A percentile compares a stretch with the other conserved stretches of the same genome.
Conservation (phyloP, 2,888 invertebrate species). For the Plagiodera versicolora region DNA sequence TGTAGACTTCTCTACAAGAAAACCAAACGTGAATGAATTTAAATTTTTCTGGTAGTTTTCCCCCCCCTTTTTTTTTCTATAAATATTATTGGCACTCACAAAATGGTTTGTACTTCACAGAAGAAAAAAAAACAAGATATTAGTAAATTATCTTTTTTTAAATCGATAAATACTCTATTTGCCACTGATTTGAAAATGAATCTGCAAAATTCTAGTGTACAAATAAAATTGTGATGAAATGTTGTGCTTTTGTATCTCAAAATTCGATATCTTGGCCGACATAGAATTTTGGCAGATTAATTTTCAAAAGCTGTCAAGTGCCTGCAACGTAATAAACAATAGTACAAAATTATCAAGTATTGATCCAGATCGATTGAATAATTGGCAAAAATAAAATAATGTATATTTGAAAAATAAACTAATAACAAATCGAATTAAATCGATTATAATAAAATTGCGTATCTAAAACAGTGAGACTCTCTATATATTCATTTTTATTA, state of each 20-base stretch:
- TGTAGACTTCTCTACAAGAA: background rate
- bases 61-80: conserved; percentile 17
- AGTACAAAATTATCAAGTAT: background rate
- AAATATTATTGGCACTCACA: conserved; percentile 44
- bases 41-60: conserved; percentile 29
- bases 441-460: background rate
- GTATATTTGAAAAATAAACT: background rate
- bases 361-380: background rate
- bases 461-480: conserved; percentile 3
- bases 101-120: conserved; percentile 45
- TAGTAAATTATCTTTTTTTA: conserved; percentile 31
- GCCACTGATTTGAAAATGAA: conserved; percentile 20
- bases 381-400: background rate
- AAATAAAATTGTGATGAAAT: too few relatives aligned
- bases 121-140: conserved; percentile 33
- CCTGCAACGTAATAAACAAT: background rate
- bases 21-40: conserved; percentile 10
- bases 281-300: background rate
- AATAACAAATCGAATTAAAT: background rate
- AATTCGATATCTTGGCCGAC: background rate
- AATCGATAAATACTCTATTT: conserved; percentile 29
- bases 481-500: background rate
- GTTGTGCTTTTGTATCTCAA: too few relatives aligned
- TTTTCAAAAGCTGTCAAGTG: background rate
- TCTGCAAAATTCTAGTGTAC: conserved; percentile 8